Evolutionary conservation across 2,797 vertebrate species (phyloP), one percentile per base, ranked within the genome.

Genomic region (Anableps anableps): DNA sequence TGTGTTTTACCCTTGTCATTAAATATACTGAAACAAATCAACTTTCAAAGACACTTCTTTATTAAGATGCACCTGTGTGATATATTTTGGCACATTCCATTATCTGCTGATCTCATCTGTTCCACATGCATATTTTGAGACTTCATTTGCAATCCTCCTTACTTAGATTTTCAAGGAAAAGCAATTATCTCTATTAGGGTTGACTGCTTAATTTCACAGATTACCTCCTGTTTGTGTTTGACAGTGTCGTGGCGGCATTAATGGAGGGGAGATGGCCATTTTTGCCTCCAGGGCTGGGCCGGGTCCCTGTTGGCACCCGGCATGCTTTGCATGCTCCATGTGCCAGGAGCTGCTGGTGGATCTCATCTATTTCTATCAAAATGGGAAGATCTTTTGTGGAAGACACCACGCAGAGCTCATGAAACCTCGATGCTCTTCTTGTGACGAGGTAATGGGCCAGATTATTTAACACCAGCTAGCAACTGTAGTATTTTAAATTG

Each of bases 301-400:
- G 0, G 96, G 96, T 5, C 95, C 97, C 23, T 98, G 97, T 93
- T 99, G 98, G 98, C 98, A 99, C 85, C 97, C 98, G 0, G 95
- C 97, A 0, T 99, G 98, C 91, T 99, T 99, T 47, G 95, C 95
- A 55, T 99, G 98, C 76, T 95, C 95, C 85, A 98, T 97, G 0
- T 99, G 98, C 88, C 96, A 96, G 0, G 98, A 99, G 93, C 96
- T 99, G 77, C 95, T 99, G 60, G 98, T 99, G 82, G 98, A 99
- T 92, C 96, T 99, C 58, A 99, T 99, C 93, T 99, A 99, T 93
- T 99, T 99, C 94, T 96, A 97, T 93, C 97, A 99, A 94, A 97
- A 97, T 85, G 97, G 96, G 85, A 97, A 97, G 93, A 96, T 99
- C 89, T 96, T 98, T 86, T 99, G 98, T 1, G 98, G 98, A 81